These are phyloP conservation scores for Clarias macrocephalus DNA, from an alignment of 2,113 vertebrate genomes.

Conservation along the genomic window DNA sequence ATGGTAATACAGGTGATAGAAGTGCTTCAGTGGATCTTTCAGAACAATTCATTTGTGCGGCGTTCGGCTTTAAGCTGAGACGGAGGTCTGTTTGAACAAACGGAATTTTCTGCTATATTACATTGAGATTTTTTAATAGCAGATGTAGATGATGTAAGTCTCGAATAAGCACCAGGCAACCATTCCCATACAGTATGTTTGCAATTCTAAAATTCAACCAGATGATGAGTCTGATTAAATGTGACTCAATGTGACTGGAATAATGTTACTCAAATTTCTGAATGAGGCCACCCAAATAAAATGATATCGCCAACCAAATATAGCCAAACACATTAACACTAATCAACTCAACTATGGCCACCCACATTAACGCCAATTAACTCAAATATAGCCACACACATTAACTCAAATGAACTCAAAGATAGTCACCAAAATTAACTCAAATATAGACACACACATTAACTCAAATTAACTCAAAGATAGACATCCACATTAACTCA, in stretches of 20 bases:
- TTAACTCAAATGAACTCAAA: not conserved
- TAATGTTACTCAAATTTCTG: too few relatives aligned
- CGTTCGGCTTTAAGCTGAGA: not conserved
- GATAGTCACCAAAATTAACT: not conserved
- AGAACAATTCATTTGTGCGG: not conserved
- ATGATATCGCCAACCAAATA: not conserved
- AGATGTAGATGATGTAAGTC: not conserved
- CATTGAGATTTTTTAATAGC: not conserved
- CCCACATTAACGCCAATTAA: not conserved
- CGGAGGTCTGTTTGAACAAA: not conserved
- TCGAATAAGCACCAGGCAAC: not conserved
- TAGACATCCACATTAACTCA: not conserved
- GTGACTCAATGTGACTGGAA: not conserved
- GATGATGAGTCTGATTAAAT: not conserved
- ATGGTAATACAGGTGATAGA: constrained; percentile 9
- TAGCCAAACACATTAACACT: not conserved
- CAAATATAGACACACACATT: not conserved
- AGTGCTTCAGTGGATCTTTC: not conserved
- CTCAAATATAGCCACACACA: not conserved
- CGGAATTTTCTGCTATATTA: not conserved
- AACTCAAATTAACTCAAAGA: not conserved
- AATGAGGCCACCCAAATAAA: not conserved
- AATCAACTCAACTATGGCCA: not conserved
- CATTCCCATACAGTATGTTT: not conserved
- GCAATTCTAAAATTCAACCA: not conserved